These are phyloP conservation scores for Holothuria leucospilota DNA, from an alignment of 53 echinoderm and acorn worm genomes.

Conservation along the genomic window DNA sequence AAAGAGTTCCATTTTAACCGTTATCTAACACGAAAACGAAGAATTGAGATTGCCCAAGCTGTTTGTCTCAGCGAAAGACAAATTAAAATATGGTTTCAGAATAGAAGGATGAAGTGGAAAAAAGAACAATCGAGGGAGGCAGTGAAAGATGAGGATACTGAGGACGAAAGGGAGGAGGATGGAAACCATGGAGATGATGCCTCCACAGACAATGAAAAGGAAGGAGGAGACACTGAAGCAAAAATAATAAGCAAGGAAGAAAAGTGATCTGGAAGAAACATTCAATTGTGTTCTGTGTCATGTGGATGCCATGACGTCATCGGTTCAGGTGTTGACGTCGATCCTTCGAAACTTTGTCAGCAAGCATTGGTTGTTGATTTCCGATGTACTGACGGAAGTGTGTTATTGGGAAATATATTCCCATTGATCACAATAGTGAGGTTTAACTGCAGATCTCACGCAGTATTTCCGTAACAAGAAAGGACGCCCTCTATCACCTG, in stretches of 20 bases:
- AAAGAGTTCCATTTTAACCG: slow-evolving; percentile 99
- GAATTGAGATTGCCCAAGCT: slow-evolving; percentile 97
- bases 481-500: too few relatives aligned
- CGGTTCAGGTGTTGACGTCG: slow-evolving; percentile 50
- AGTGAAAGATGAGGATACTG: slow-evolving; percentile 57
- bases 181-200: slow-evolving; percentile 44
- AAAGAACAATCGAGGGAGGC: slow-evolving; percentile 82
- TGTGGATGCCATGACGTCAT: slow-evolving; percentile 17
- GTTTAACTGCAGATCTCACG: too few relatives aligned
- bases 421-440: too few relatives aligned
- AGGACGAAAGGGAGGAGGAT: slow-evolving; percentile 44
- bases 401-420: too few relatives aligned
- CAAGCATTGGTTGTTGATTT: too few relatives aligned
- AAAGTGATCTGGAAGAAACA: slow-evolving; percentile 29
- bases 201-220: slow-evolving; percentile 28
- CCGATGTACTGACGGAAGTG: too few relatives aligned
- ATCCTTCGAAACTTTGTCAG: too few relatives aligned
- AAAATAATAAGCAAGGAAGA: slow-evolving; percentile 12
- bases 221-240: not conserved
- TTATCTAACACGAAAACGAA: slow-evolving; percentile 89
- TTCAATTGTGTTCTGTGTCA: not conserved
- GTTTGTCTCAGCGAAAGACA: slow-evolving; percentile 95
- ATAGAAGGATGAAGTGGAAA: slow-evolving; percentile 98
- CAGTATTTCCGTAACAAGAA: too few relatives aligned
- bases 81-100: slow-evolving; percentile 99